Conservation (phyloP, 2,113 vertebrate species). For the Emydura subglobosa region DNA sequence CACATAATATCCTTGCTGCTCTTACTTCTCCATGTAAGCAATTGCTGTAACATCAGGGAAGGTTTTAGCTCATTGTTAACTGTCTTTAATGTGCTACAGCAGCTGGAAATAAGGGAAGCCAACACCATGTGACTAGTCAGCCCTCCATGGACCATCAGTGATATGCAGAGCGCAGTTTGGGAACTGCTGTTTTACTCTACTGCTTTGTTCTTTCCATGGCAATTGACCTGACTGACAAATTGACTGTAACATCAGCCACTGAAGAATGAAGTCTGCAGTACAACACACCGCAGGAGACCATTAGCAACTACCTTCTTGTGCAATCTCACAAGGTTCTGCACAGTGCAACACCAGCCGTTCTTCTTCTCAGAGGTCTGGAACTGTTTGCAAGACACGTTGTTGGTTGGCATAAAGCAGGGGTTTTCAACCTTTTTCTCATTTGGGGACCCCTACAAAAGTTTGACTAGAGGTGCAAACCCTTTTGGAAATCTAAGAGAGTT, state of each 20-base stretch:
- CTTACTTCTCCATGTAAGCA: neutral
- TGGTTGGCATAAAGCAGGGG: neutral
- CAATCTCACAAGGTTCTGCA: neutral
- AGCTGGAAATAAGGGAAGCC: neutral
- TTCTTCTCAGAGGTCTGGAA: neutral
- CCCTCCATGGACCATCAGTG: neutral
- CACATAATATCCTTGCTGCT: neutral
- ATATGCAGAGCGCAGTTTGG: neutral
- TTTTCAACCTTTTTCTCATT: neutral
- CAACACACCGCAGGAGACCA: neutral
- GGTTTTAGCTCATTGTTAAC: neutral
- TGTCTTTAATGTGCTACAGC: neutral
- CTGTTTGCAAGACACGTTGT: neutral
- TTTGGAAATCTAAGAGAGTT: neutral
- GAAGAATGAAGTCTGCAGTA: neutral
- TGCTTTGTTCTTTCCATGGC: neutral
- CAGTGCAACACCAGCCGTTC: fast-evolving
- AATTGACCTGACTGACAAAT: neutral
- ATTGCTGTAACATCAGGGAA: neutral
- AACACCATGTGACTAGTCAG: neutral
- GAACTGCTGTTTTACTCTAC: neutral
- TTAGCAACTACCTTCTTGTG: neutral
- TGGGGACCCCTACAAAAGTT: neutral
- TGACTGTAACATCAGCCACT: neutral
- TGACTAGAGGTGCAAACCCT: neutral